Base-by-base conservation (phyloP, 1,140 invertebrate genomes). In the Ips typographus region DNA sequence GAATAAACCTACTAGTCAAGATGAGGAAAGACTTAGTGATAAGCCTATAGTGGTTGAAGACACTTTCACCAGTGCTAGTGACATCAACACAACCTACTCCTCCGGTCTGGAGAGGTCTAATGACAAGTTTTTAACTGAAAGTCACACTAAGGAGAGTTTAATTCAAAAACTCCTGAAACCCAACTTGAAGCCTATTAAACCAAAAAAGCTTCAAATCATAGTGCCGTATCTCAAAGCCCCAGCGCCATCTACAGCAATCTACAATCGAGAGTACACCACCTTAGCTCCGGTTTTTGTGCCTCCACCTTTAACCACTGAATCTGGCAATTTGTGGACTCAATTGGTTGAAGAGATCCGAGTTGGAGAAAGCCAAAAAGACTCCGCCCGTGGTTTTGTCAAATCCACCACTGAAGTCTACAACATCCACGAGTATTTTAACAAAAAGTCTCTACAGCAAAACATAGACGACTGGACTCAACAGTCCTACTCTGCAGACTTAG, bases 381-480 rank as follows among this genome's bases (percentile, higher is more conserved):
- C 67, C 37, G 68, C 69, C 7, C 40, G 57, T 2, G 60, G 60
- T 3, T 70, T 70, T 51, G 7, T 5, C 6, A 61, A 8, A 38
- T 64, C 41, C 40, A 71, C 70, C 4, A 75, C 72, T n/a, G 61
- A 72, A 40, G 71, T 75, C 3, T 74, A 73, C 39, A 77, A 78
- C 66, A 77, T 78, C 53, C 72, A 75, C 59, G 77, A 78, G 56
- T 60, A 76, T 36, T 56, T 39, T 1, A 7, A 59, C n/a, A 2
- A 40, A 8, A 37, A 5, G 57, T 87, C 87, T 75, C 77, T 93
- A 56, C 91, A 93, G 76, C 90, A 91, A 73, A 92, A 91, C 72
- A 93, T 93, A 47, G 91, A 93, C 75, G 89, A 90, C 43, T 93
- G 91, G 91, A 93, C 91, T 1, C 89, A 90, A 73, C 89, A 92